Conservation (phyloP, 2,113 vertebrate species). For the Gymnarchus niloticus region DNA sequence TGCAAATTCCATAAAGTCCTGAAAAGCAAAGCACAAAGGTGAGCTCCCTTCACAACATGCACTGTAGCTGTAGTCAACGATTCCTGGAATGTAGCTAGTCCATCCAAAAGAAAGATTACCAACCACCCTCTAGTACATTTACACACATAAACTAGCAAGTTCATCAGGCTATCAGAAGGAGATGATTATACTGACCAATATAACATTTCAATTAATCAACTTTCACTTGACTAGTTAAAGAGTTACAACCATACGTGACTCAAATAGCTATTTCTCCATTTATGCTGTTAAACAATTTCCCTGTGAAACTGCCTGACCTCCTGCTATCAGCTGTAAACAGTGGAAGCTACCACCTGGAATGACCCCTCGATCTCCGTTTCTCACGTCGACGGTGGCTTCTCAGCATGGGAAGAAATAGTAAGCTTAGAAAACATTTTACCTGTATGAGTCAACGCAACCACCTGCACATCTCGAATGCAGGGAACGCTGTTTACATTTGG, state of each 20-base stretch:
- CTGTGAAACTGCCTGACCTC: not conserved
- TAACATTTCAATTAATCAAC: not conserved
- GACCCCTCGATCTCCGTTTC: not conserved
- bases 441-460: not conserved
- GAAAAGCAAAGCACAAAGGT: not conserved
- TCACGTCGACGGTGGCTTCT: not conserved
- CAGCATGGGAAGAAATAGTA: not conserved
- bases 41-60: not conserved
- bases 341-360: not conserved
- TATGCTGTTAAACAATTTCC: not conserved
- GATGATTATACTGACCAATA: not conserved
- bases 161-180: not conserved
- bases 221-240: not conserved
- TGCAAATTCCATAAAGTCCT: not conserved
- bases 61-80: not conserved
- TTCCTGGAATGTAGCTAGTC: not conserved
- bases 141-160: not conserved
- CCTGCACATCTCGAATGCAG: not conserved
- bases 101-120: not conserved
- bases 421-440: not conserved
- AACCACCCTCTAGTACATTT: not conserved
- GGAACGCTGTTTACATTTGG: not conserved
- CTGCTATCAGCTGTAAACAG: not conserved
- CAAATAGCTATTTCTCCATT: not conserved
- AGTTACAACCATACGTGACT: not conserved